Conservation (phyloP, 2,113 vertebrate genomes). For the Connochaetes taurinus region DNA sequence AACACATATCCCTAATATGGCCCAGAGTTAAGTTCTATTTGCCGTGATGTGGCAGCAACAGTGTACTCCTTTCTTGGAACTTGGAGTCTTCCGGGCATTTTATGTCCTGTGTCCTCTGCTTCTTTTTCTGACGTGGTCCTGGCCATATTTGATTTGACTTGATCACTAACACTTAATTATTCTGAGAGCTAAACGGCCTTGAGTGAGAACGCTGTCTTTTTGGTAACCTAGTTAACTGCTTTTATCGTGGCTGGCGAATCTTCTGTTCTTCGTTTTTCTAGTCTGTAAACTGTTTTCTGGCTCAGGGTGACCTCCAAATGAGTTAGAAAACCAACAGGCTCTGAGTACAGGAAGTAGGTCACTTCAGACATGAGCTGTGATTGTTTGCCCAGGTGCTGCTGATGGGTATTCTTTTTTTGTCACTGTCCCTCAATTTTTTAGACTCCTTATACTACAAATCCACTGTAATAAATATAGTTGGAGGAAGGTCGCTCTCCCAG, state of each 20-base stretch:
- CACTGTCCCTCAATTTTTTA: neutral
- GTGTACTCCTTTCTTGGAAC: neutral
- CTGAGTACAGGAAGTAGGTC: neutral
- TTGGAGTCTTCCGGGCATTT: neutral
- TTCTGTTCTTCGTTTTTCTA: neutral
- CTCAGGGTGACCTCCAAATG: neutral
- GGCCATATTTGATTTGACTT: neutral
- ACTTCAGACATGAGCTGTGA: neutral
- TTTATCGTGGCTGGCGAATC: neutral
- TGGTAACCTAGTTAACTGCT: neutral
- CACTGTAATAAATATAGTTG: neutral
- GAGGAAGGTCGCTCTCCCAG: neutral
- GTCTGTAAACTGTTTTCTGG: neutral
- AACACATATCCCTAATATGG: neutral
- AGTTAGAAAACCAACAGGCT: neutral
- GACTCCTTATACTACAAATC: neutral
- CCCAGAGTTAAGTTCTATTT: neutral
- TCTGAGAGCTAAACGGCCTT: neutral
- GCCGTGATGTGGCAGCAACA: neutral
- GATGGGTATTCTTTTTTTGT: neutral
- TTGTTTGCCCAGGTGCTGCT: neutral
- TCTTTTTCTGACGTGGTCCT: neutral
- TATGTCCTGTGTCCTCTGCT: neutral
- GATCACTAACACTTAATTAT: neutral
- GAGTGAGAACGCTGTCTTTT: neutral